Evolutionary conservation across 2,113 vertebrate species (phyloP).

Genomic region (Xiphias gladius): DNA sequence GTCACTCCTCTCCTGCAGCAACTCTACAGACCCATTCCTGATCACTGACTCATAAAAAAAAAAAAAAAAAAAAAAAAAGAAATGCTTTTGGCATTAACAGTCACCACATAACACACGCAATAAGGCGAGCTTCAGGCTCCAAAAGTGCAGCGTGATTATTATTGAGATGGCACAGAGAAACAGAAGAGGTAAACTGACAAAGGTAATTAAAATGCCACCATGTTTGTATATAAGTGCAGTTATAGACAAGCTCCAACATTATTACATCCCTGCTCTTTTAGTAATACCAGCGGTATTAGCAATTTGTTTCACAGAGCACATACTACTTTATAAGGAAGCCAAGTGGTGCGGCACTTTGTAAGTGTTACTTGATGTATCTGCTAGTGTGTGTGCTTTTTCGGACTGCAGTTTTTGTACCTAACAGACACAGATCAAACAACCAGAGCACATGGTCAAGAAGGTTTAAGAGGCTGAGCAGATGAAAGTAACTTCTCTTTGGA

Average conservation of each 20-base stretch:
- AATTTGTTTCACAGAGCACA: conserved; percentile 17
- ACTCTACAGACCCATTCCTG: conserved; percentile 60
- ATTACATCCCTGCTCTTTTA: conserved; percentile 21
- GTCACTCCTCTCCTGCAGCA: conserved; percentile 25
- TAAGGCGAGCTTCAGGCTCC: conserved; percentile 52
- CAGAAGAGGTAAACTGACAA: conserved; percentile 39
- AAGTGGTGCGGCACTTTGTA: conserved; percentile 17
- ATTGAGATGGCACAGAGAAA: conserved; percentile 57
- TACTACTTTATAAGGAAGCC: conserved; percentile 63
- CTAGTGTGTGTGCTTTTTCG: conserved; percentile 25
- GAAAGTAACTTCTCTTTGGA: conserved; percentile 72
- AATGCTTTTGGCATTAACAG: conserved; percentile 66
- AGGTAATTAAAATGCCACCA: conserved; percentile 9
- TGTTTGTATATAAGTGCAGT: conserved; percentile 13
- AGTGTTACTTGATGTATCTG: conserved; percentile 17
- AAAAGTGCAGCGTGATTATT: conserved; percentile 52
- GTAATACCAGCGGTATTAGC: conserved; percentile 37
- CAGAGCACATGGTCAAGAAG: conserved; percentile 19
- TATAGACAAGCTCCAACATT: conserved; percentile 14
- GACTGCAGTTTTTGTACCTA: conserved; percentile 21
- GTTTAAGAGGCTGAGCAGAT: conserved; percentile 51
- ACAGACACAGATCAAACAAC: conserved; percentile 36
- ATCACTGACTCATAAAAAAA: conserved; percentile 64
- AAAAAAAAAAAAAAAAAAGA: conserved; percentile 53
- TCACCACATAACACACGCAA: conserved; percentile 47